Conservation (phyloP, 1,140 invertebrate genomes). For the Uloborus diversus region DNA sequence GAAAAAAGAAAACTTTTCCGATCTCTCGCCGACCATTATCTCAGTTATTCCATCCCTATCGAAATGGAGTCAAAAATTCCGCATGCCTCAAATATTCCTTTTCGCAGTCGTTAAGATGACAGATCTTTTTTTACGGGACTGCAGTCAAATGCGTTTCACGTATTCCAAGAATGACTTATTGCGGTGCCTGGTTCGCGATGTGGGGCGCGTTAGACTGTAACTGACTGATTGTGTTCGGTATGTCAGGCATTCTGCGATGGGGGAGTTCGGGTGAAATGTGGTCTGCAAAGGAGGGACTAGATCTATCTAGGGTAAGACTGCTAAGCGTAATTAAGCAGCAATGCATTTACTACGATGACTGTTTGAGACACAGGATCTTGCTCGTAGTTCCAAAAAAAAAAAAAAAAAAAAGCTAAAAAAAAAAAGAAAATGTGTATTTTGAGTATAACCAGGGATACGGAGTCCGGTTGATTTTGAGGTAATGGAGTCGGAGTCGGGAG, state of each 20-base stretch:
- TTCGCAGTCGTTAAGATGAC: constrained; percentile 45
- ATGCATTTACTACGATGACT: too few species aligned
- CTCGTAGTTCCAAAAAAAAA: too few species aligned
- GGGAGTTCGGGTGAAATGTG: constrained; percentile 28
- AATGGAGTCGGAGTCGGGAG: too few species aligned
- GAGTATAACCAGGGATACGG: too few species aligned
- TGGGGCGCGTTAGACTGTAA: constrained; percentile 36
- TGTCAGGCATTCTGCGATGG: constrained; percentile 32
- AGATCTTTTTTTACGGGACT: constrained; percentile 17
- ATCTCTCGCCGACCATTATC: constrained; percentile 40
- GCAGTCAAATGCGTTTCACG: constrained; percentile 41
- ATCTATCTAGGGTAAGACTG: too few species aligned
- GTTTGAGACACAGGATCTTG: too few species aligned
- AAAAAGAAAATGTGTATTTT: too few species aligned
- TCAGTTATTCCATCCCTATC: constrained; percentile 46
- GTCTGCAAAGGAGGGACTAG: constrained; percentile 16
- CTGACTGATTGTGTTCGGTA: constrained; percentile 45
- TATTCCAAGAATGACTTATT: constrained; percentile 43
- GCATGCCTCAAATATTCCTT: constrained; percentile 39
- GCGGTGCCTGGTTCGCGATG: constrained; percentile 4
- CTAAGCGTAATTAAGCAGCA: too few species aligned
- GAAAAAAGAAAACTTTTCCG: neutral
- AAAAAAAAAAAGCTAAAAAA: too few species aligned
- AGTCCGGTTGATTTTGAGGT: too few species aligned
- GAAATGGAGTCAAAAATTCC: constrained; percentile 38